Evolutionary conservation across 2,113 vertebrate genomes (phyloP).

Genomic region (Dasyprocta punctata): DNA sequence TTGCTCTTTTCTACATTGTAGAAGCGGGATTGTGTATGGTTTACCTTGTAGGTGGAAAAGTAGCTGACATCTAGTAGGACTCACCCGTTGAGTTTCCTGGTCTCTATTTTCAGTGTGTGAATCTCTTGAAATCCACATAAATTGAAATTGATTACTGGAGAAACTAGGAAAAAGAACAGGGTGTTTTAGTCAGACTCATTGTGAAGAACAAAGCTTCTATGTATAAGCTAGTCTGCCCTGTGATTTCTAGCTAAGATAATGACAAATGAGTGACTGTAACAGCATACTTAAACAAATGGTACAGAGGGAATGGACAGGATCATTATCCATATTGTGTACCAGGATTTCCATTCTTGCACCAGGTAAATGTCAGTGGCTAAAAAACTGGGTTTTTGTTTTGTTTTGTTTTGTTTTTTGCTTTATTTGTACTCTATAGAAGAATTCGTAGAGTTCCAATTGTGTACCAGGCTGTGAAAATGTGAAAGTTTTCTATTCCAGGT

Average conservation of each 20-base stretch:
- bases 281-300: not conserved
- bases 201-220: constrained; percentile 6
- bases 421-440: not conserved
- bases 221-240: not conserved
- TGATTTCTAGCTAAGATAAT: not conserved
- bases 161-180: not conserved
- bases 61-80: not conserved
- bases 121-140: constrained; percentile 54
- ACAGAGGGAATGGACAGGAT: not conserved
- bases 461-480: constrained; percentile 33
- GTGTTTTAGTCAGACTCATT: not conserved
- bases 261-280: not conserved
- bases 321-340: not conserved
- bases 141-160: constrained; percentile 25
- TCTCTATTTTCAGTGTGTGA: not conserved
- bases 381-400: not conserved
- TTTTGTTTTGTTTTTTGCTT: not conserved
- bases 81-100: constrained; percentile 21
- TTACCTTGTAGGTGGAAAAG: not conserved
- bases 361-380: constrained; percentile 28
- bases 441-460: constrained; percentile 51
- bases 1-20: not conserved
- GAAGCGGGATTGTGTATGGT: not conserved
- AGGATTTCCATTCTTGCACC: not conserved
- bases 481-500: constrained; percentile 55